Conservation (phyloP, 2,113 vertebrate genomes). For the Elgaria multicarinata region DNA sequence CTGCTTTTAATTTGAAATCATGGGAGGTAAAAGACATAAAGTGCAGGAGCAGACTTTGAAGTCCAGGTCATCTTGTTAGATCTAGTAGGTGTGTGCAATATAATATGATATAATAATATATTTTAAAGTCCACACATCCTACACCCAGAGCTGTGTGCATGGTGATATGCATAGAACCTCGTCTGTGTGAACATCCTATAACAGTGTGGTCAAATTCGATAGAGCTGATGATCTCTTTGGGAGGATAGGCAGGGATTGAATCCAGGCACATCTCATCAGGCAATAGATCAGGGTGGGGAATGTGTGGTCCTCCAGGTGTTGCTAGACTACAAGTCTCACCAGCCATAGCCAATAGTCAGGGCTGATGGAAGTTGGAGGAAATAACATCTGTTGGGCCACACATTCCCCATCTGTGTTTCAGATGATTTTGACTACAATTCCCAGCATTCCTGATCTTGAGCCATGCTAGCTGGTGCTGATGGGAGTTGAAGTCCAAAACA, state of each 20-base stretch:
- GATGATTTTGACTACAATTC: too few relatives aligned
- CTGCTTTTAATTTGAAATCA: not conserved
- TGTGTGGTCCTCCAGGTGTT: too few relatives aligned
- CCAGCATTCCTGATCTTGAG: too few relatives aligned
- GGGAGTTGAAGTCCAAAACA: too few relatives aligned
- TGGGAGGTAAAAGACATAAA: not conserved
- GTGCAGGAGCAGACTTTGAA: not conserved
- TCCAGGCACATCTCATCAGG: not conserved
- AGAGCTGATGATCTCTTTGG: not conserved
- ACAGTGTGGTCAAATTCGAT: not conserved
- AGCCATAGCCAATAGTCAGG: too few relatives aligned
- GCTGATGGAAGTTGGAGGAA: too few relatives aligned
- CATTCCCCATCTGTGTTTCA: too few relatives aligned
- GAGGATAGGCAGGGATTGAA: not conserved
- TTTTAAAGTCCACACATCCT: not conserved
- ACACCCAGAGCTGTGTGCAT: not conserved
- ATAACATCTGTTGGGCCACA: too few relatives aligned
- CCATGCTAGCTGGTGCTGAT: too few relatives aligned
- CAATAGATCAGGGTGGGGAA: not conserved
- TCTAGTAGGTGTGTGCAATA: not conserved
- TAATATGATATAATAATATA: too few relatives aligned
- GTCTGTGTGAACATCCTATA: not conserved
- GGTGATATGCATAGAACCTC: not conserved
- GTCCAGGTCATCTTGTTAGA: not conserved
- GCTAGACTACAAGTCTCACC: too few relatives aligned